Evolutionary conservation across 2,797 vertebrate species (phyloP), one percentile per base, ranked within the genome.

Genomic region (Chaunax sp.): DNA sequence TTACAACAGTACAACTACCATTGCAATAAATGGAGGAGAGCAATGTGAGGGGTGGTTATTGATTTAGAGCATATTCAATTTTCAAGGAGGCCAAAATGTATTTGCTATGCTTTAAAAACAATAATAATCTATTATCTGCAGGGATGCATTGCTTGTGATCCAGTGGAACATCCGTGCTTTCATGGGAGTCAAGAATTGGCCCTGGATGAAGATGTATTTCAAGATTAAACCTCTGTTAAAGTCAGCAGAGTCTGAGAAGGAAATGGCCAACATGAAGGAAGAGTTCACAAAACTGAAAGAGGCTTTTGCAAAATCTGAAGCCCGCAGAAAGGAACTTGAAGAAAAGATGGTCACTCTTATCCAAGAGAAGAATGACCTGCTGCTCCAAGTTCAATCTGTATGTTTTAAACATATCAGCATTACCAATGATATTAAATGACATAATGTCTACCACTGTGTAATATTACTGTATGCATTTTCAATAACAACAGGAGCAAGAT

Each of bases 151-250:
- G 16, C 75, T 95, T 35, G 90, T 95, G 2, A 95, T 96, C 71
- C 95, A 96, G 58, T 96, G 94, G 93, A 97, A 97, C 80, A 90
- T 97, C 18, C 92, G 96, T 10, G 92, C 96, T 20, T 97, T 97
- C 88, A 97, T 97, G 95, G 93, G 92, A 16, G 96, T 97, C 85
- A 97, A 97, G 84, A 96, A 97, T 33, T 97, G 96, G 96, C 96
- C 95, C 0, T 97, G 96, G 96, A 97, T 97, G 96, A 97, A 92
- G 80, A 87, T 97, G 30, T 97, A 85, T 69, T 97, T 97, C 73
- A 97, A 97, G 87, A 97, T 97, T 63, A 97, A 97, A 71, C 96
- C 96, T 0, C 85, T 97, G 38, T 20, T 97, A 41, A 97, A 94
- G 82, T 96, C 94, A 0, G 96, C 96, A 1, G 96, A 96, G 85